Conservation (phyloP, 2,797 vertebrate genomes). For the Acanthurus tractus region DNA sequence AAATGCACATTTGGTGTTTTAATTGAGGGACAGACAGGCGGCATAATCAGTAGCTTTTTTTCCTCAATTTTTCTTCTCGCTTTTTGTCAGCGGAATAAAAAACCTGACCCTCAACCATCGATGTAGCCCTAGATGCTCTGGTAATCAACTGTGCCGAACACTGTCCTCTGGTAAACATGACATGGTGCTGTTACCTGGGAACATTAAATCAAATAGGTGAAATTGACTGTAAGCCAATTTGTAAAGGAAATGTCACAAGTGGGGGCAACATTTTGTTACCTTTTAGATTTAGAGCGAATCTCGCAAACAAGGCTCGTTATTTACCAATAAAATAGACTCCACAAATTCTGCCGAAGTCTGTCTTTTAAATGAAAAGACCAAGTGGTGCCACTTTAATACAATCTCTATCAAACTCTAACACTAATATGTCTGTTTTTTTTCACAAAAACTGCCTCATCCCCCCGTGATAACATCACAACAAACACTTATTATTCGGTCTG, state of each 20-base stretch:
- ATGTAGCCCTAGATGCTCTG: neutral
- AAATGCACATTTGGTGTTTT: neutral
- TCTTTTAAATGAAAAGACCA: neutral
- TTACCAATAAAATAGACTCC: neutral
- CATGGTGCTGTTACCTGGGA: neutral
- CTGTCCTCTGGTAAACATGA: neutral
- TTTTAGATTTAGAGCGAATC: neutral
- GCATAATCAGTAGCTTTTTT: neutral
- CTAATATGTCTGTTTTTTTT: neutral
- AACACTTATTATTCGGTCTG: conserved; percentile 32
- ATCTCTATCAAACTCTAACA: neutral
- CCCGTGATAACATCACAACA: conserved; percentile 5
- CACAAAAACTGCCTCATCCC: conserved; percentile 15
- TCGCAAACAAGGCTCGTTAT: neutral
- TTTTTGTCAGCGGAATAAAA: conserved; percentile 7
- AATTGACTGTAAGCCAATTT: neutral
- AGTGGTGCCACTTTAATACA: neutral
- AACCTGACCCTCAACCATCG: conserved; percentile 4
- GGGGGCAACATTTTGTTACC: neutral
- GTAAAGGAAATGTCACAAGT: neutral
- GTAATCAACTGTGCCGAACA: neutral
- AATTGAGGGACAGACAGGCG: neutral
- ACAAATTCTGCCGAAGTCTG: neutral
- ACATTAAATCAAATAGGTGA: conserved; percentile 10
- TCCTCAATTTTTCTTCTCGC: neutral